A percentile compares a stretch with the other conserved stretches of the same genome.
These are phyloP conservation scores for Gavialis gangeticus DNA, from an alignment of 2,113 vertebrate genomes.

Conservation along the genomic window DNA sequence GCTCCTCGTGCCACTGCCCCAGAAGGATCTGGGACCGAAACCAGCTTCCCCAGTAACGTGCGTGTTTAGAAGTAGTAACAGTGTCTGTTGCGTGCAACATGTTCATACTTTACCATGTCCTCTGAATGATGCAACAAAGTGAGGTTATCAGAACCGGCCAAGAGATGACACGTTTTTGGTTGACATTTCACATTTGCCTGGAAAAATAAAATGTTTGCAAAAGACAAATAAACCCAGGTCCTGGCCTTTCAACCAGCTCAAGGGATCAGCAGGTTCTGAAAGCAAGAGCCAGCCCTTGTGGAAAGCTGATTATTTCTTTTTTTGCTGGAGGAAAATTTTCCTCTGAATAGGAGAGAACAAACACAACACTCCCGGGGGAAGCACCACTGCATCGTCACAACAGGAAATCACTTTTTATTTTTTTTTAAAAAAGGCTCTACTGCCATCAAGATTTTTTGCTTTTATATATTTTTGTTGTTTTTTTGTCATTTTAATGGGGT, in stretches of 20 bases:
- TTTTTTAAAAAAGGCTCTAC: constrained; percentile 22
- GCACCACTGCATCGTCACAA: neutral
- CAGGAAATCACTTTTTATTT: neutral
- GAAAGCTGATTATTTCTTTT: neutral
- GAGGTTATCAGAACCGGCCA: neutral
- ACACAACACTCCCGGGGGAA: neutral
- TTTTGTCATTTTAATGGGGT: constrained; percentile 38
- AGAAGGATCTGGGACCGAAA: too few relatives aligned
- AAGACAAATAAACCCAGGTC: neutral
- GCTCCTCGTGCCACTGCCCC: too few relatives aligned
- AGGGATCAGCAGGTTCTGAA: neutral
- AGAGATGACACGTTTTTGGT: neutral
- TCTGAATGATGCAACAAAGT: neutral
- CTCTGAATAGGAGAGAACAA: too few relatives aligned
- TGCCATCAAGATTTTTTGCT: constrained; percentile 20
- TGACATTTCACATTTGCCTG: neutral
- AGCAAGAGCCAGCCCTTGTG: neutral
- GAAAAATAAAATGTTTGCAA: neutral
- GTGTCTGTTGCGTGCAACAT: neutral
- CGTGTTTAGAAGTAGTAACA: neutral
- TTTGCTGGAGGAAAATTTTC: neutral
- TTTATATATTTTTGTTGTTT: constrained; percentile 22
- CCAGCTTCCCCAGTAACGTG: too few relatives aligned
- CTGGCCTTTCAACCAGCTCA: neutral
- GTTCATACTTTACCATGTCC: neutral